phyloP scores from a whole-genome alignment of 2,113 vertebrate genomes.

The Zosterops borbonicus region DNA sequence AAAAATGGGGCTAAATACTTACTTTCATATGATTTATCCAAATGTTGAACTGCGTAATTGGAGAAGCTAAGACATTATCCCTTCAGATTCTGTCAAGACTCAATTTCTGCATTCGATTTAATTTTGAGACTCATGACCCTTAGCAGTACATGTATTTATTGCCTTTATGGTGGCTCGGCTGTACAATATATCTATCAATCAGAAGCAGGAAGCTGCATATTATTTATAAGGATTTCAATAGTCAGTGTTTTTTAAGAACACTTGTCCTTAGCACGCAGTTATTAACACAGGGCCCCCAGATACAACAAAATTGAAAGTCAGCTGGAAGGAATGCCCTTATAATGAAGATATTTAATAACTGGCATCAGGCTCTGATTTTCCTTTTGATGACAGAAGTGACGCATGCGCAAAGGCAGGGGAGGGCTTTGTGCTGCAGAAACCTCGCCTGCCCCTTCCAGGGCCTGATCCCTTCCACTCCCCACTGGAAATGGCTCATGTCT shows the following conservation, averaged over 20 bases:
- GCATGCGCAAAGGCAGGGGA: neutral
- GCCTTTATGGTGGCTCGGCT: neutral
- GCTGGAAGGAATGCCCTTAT: conserved; percentile 33
- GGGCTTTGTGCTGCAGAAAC: neutral
- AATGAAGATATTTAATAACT: conserved; percentile 42
- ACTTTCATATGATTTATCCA: conserved; percentile 64
- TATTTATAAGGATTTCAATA: neutral
- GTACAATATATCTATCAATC: conserved; percentile 39
- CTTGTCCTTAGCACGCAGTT: neutral
- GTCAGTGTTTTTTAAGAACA: neutral
- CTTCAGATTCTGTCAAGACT: conserved; percentile 60
- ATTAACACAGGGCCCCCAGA: conserved; percentile 25
- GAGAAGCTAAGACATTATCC: conserved; percentile 57
- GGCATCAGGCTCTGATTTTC: neutral
- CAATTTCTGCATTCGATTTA: conserved; percentile 67
- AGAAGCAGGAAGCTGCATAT: neutral
- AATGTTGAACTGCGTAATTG: conserved; percentile 60
- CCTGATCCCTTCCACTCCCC: neutral
- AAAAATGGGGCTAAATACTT: conserved; percentile 62
- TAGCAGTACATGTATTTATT: conserved; percentile 43
- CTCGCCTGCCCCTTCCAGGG: neutral
- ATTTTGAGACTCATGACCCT: conserved; percentile 61
- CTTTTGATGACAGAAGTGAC: neutral
- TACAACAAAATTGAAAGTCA: conserved; percentile 20
- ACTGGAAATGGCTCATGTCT: neutral